Evolutionary conservation across 2,113 vertebrate species (phyloP), one percentile per base, ranked within the genome.

Genomic region (Lynx canadensis): DNA sequence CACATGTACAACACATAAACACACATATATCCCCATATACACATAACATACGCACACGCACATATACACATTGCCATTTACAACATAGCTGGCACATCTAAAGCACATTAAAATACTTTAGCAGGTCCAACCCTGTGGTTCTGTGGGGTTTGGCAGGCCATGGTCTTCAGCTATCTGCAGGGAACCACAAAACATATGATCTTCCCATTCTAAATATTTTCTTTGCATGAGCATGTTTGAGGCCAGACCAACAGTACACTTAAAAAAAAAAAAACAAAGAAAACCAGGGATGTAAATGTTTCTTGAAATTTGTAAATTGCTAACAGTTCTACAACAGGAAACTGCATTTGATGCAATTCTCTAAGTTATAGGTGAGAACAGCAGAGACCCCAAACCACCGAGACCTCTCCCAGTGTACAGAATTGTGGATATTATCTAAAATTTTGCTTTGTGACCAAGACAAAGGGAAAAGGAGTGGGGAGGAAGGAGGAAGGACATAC

Each of bases 291-390:
- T 90, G 38, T 79, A 36, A 60, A 73, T 36, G 29, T 50, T 80
- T 85, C 79, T 97, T 97, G 27, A 65, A 96, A 94, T 89, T 74
- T 92, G 96, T 8, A 57, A 88, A 78, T 74, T 96, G 83, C 38
- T 66, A 94, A 80, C 45, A 63, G 7, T 55, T 91, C 92, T 48
- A 57, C 48, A 71, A 48, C 83, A 11, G 68, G 57, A 96, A 98
- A 89, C 27, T 69, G 76, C 27, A 93, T 82, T 96, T 86, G 50
- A 88, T 96, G 71, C 52, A 84, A 86, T 52, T 88, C 88, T 81
- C 68, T 52, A 90, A 85, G 83, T 96, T 63, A 65, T 31, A 74
- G 73, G 31, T 74, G 29, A 97, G n/a, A 95, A 79, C 10, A 85
- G 19, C 48, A 96, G 38, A 74, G 31, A 78, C 33, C 5, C 14